A percentile compares a stretch with the other conserved stretches of the same genome.
Conservation (phyloP, 2,113 vertebrate genomes). For the Lipophrys pholis region DNA sequence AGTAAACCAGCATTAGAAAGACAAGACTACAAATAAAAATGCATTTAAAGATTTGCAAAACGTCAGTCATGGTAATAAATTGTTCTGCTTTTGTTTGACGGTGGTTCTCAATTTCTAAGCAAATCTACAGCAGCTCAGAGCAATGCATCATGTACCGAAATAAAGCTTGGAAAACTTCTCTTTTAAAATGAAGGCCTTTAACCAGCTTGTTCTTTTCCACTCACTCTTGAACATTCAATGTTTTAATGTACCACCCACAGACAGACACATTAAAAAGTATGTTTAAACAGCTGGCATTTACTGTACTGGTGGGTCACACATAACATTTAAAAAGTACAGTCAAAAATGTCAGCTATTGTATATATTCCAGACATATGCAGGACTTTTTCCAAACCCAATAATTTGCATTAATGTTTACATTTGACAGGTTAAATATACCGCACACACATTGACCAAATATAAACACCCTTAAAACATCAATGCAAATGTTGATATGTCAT, state of each 20-base stretch:
- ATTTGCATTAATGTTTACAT: constrained; percentile 22
- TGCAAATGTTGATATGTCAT: constrained; percentile 45
- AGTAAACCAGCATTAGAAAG: constrained; percentile 57
- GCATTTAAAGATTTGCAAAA: constrained; percentile 10
- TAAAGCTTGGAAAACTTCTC: background rate
- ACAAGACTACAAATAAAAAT: no score
- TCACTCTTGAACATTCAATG: background rate
- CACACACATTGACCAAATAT: constrained; percentile 19
- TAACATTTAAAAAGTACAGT: background rate
- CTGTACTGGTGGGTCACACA: constrained; percentile 1
- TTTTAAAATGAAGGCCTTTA: background rate
- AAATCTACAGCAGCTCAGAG: background rate
- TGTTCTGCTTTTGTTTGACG: no score
- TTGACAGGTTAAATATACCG: constrained; percentile 33
- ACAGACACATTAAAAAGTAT: constrained; percentile 16
- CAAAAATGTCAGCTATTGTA: constrained; percentile 7
- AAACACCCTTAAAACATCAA: constrained; percentile 46
- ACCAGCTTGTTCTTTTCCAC: background rate
- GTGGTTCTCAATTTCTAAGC: no score
- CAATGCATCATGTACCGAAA: background rate
- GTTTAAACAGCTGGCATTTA: constrained; percentile 9
- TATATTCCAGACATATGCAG: background rate
- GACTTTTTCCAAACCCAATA: background rate
- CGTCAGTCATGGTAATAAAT: no score
- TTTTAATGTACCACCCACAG: constrained; percentile 2